A percentile compares a stretch with the other conserved stretches of the same genome.
Evolutionary conservation across 2,888 invertebrate genomes (phyloP).

Genomic region (Lasioglossum vierecki): DNA sequence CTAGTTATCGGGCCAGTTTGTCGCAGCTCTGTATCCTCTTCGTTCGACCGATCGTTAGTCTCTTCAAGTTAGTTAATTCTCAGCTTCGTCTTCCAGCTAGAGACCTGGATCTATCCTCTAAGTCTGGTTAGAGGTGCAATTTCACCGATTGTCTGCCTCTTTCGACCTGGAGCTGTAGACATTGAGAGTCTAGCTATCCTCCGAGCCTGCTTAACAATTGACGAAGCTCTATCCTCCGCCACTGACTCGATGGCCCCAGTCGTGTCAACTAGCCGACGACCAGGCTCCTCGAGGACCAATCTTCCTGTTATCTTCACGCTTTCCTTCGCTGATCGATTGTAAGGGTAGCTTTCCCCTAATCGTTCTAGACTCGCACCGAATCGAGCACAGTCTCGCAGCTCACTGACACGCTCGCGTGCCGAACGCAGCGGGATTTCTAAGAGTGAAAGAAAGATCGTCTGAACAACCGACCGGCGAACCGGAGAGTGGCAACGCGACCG

Average conservation of each 20-base stretch:
- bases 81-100: no score
- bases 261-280: no score
- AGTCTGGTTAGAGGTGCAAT: no score
- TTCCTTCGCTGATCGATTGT: background rate
- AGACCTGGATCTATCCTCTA: no score
- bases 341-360: background rate
- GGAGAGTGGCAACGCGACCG: slow-evolving; percentile 28
- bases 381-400: background rate
- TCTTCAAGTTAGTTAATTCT: no score
- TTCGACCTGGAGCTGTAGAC: background rate
- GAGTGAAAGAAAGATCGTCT: slow-evolving; percentile 1
- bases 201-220: background rate
- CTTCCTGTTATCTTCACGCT: background rate
- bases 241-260: no score
- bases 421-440: background rate
- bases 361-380: background rate
- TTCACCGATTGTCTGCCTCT: background rate
- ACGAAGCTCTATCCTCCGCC: no score
- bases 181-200: background rate
- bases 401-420: background rate
- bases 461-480: background rate
- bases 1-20: no score
- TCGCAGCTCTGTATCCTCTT: background rate
- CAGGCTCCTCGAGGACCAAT: background rate
- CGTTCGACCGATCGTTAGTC: no score